These are phyloP conservation scores for Psophia crepitans DNA, from an alignment of 2,113 vertebrate species.

Conservation along the genomic window DNA sequence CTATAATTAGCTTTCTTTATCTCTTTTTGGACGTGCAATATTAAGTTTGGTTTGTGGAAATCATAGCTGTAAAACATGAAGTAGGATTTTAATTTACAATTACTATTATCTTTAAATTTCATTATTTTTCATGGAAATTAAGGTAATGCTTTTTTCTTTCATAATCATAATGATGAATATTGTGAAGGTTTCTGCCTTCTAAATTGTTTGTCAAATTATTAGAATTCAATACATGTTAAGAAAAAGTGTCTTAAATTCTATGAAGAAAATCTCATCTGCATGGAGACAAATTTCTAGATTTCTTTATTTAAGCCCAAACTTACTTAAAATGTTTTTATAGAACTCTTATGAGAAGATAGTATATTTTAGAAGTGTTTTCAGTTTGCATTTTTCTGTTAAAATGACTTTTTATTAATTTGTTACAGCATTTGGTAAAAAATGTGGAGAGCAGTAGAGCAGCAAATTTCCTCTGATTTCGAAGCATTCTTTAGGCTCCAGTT, in stretches of 20 bases:
- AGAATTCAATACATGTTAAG: not conserved
- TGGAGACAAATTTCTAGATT: not conserved
- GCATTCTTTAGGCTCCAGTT: not conserved
- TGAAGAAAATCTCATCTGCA: not conserved
- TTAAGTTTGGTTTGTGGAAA: not conserved
- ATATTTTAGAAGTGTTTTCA: not conserved
- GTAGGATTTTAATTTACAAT: not conserved
- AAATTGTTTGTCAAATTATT: not conserved
- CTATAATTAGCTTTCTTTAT: not conserved
- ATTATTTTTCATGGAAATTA: not conserved
- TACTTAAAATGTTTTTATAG: not conserved
- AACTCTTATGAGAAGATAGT: not conserved
- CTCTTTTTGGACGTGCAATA: not conserved
- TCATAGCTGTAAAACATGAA: not conserved
- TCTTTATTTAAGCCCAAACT: not conserved
- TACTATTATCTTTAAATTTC: not conserved
- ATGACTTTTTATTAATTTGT: not conserved
- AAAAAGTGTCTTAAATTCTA: not conserved
- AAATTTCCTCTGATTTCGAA: not conserved
- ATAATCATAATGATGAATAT: not conserved
- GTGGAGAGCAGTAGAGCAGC: not conserved
- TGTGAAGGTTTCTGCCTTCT: not conserved
- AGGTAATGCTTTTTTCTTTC: not conserved
- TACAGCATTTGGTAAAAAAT: not conserved
- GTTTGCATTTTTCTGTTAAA: not conserved